These are phyloP conservation scores for Agrochola circellaris DNA, from an alignment of 2,888 invertebrate species.

Conservation along the genomic window DNA sequence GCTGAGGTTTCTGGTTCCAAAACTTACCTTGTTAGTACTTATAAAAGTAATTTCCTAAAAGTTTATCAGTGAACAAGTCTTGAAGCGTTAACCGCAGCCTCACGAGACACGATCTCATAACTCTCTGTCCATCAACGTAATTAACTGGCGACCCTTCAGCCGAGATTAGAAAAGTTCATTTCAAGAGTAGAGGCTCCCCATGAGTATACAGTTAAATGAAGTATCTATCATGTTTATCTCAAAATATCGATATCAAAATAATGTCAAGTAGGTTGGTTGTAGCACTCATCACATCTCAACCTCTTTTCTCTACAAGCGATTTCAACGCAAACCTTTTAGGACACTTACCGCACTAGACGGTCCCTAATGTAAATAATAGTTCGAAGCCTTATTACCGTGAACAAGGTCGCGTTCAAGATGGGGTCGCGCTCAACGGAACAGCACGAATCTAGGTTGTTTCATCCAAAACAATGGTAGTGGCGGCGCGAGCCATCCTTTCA, in stretches of 20 bases:
- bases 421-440: conserved; percentile 60
- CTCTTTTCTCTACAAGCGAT: conserved; percentile 40
- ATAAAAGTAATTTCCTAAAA: conserved; percentile 36
- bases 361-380: conserved; percentile 51
- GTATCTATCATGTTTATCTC: conserved; percentile 28
- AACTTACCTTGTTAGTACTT: conserved; percentile 45
- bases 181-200: conserved; percentile 43
- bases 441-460: conserved; percentile 72
- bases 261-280: conserved; percentile 27
- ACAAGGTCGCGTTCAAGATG: conserved; percentile 64
- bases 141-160: conserved; percentile 47
- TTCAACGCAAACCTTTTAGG: conserved; percentile 65
- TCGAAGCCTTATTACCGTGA: conserved; percentile 57
- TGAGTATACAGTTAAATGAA: conserved; percentile 36
- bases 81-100: conserved; percentile 39
- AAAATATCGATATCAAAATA: conserved; percentile 41
- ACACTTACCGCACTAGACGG: conserved; percentile 62
- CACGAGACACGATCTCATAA: conserved; percentile 47
- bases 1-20: neutral
- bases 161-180: conserved; percentile 62
- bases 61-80: conserved; percentile 28
- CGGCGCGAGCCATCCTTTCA: conserved; percentile 73
- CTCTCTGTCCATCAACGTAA: conserved; percentile 55
- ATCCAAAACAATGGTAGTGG: conserved; percentile 77
- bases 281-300: conserved; percentile 33